Conservation (phyloP, 2,888 invertebrate species). For the Drosophila prostipennis region DNA sequence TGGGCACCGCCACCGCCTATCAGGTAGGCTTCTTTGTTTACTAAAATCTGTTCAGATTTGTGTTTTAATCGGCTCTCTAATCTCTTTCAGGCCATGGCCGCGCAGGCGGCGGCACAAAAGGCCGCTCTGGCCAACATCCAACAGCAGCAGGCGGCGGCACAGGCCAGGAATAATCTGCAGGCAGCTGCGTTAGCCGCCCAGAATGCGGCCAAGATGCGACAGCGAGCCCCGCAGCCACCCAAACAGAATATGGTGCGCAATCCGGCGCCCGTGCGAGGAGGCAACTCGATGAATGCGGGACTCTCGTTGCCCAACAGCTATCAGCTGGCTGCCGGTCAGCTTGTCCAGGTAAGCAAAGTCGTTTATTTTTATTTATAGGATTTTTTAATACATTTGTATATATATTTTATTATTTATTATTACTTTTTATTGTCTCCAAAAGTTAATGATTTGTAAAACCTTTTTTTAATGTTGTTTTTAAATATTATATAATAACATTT, state of each 20-base stretch:
- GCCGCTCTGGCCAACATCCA: conserved; percentile 83
- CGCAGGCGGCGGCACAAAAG: conserved; percentile 84
- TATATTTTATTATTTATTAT: too few relatives aligned
- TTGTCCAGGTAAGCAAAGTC: conserved; percentile 77
- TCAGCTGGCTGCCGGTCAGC: conserved; percentile 82
- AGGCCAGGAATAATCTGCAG: conserved; percentile 82
- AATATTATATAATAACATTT: too few relatives aligned
- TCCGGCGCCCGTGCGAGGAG: conserved; percentile 77
- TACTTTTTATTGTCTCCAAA: too few relatives aligned
- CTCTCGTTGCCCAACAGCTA: conserved; percentile 83
- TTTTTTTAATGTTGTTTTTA: too few relatives aligned
- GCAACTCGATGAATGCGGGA: conserved; percentile 78
- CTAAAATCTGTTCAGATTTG: neutral
- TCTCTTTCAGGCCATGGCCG: conserved; percentile 83
- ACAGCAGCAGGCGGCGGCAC: conserved; percentile 81
- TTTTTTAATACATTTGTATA: too few relatives aligned
- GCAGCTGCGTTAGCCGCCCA: conserved; percentile 82
- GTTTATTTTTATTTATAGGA: too few relatives aligned
- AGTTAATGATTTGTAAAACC: too few relatives aligned
- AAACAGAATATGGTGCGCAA: conserved; percentile 74
- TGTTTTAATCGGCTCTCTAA: neutral
- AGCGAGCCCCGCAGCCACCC: conserved; percentile 78
- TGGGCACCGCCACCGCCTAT: conserved; percentile 84
- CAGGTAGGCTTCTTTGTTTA: conserved; percentile 69
- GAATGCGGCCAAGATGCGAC: conserved; percentile 82